Evolutionary conservation across 2,113 vertebrate genomes (phyloP).

Genomic region (Takifugu bimaculatus): DNA sequence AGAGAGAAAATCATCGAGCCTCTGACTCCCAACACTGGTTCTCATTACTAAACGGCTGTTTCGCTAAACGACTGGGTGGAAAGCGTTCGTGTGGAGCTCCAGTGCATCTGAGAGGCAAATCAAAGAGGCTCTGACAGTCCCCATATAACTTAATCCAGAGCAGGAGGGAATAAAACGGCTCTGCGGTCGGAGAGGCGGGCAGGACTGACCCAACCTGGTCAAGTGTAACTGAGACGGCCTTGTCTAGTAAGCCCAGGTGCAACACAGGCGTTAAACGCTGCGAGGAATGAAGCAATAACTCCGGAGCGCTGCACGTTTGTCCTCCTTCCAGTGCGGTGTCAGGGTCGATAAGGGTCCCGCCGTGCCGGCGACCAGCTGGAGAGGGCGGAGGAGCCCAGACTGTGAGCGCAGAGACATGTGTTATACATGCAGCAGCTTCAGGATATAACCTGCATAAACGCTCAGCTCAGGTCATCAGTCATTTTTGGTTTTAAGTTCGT

Average conservation of each 20-base stretch:
- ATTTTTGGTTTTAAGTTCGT: not conserved
- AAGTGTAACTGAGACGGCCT: constrained; percentile 52
- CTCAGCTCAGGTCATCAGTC: not conserved
- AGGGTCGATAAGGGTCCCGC: constrained; percentile 39
- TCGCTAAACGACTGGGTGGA: constrained; percentile 41
- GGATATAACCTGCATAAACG: not conserved
- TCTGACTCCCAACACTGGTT: constrained; percentile 26
- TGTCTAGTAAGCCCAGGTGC: constrained; percentile 54
- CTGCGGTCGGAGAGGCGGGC: constrained; percentile 37
- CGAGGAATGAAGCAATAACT: constrained; percentile 27
- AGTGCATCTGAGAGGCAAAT: constrained; percentile 39
- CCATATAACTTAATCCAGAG: constrained; percentile 64
- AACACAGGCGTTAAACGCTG: constrained; percentile 50
- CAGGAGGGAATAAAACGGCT: constrained; percentile 51
- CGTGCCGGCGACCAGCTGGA: constrained; percentile 41
- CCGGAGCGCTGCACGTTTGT: constrained; percentile 13
- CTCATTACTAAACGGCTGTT: constrained; percentile 35
- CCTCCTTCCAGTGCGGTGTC: constrained; percentile 24
- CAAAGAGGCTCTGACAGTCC: constrained; percentile 66
- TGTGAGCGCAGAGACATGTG: constrained; percentile 11
- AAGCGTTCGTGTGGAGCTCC: constrained; percentile 49
- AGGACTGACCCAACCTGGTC: constrained; percentile 37
- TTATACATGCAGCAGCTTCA: constrained; percentile 29
- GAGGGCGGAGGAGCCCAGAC: not conserved
- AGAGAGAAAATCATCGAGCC: not conserved